Base-by-base conservation (phyloP, 2,797 vertebrate genomes). In the Nothura maculosa region DNA sequence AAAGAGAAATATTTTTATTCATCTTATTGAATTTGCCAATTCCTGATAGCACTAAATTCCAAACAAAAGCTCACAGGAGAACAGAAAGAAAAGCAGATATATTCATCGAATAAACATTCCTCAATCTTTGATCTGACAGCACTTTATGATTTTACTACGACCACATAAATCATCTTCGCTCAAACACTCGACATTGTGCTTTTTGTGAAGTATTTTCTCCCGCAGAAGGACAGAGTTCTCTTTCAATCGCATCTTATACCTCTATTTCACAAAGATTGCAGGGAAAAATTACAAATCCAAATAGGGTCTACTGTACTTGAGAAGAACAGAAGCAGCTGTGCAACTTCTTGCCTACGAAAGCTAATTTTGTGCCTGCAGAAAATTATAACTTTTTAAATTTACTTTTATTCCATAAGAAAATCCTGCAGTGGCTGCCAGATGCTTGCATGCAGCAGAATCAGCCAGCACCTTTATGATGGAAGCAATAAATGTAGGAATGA, bases 101-200 rank as follows among this genome's bases (percentile, higher is more conserved):
- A 50, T 25, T 38, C 34, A 60, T 43, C 57, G 75, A 87, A 94
- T 54, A 82, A 84, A 83, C 47, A 80, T 21, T 76, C 28, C 43
- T 40, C 27, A 16, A 10, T 66, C 66, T 80, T 40, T 87, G 62
- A 43, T 48, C 58, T 61, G 85, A 89, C 79, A 90, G 43, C 36
- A 69, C 77, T 62, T 77, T 69, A 32, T 77, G 73, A 75, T 54
- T 12, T 80, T 75, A 83, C 32, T 28, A 40, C 61, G 52, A 76
- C 30, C 60, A 50, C 70, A 60, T 69, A 79, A 45, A 72, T 82
- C 34, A 78, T 28, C 64, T 79, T 62, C 36, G 30, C 30, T 45
- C 80, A 66, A 88, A 61, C 61, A 80, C n/a, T 64, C 36, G 38
- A 66, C 68, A 68, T 24, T 25, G 24, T 9, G 38, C 15, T 57